These are phyloP conservation scores for Polyodon spathula DNA, from an alignment of 2,113 vertebrate genomes.

Conservation along the genomic window DNA sequence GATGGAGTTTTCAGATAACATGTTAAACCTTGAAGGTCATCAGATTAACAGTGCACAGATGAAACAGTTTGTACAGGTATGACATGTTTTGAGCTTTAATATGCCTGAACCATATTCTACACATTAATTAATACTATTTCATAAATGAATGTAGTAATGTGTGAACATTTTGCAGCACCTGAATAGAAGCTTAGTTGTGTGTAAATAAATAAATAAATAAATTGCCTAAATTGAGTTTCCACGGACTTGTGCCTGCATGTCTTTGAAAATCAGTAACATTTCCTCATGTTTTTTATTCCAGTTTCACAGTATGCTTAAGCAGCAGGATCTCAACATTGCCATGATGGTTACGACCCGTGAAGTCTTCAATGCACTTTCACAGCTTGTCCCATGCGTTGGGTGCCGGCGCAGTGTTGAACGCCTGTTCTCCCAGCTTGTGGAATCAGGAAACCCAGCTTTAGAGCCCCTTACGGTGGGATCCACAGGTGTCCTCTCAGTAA, in stretches of 20 bases:
- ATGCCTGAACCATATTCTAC: neutral
- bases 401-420: conserved; percentile 91
- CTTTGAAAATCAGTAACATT: too few species aligned
- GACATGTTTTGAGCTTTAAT: conserved; percentile 1
- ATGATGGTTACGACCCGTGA: conserved; percentile 89
- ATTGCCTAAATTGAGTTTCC: too few species aligned
- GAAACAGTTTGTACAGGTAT: conserved; percentile 89
- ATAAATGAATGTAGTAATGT: too few species aligned
- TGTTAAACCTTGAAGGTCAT: conserved; percentile 76
- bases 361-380: conserved; percentile 77
- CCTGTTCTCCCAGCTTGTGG: conserved; percentile 87
- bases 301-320: conserved; percentile 83
- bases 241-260: too few species aligned
- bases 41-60: conserved; percentile 71
- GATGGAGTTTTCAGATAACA: conserved; percentile 91
- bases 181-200: too few species aligned
- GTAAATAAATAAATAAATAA: too few species aligned
- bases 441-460: conserved; percentile 84
- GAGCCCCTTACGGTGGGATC: conserved; percentile 85
- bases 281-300: conserved; percentile 30
- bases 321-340: conserved; percentile 78
- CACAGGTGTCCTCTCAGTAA: conserved; percentile 79
- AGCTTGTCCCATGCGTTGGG: conserved; percentile 89
- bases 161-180: too few species aligned
- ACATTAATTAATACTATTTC: too few species aligned